Percentiles rank a stretch among this genome's conserved stretches.
These are phyloP conservation scores for Parnassius orleans DNA, from an alignment of 2,888 invertebrate species.

Conservation along the genomic window DNA sequence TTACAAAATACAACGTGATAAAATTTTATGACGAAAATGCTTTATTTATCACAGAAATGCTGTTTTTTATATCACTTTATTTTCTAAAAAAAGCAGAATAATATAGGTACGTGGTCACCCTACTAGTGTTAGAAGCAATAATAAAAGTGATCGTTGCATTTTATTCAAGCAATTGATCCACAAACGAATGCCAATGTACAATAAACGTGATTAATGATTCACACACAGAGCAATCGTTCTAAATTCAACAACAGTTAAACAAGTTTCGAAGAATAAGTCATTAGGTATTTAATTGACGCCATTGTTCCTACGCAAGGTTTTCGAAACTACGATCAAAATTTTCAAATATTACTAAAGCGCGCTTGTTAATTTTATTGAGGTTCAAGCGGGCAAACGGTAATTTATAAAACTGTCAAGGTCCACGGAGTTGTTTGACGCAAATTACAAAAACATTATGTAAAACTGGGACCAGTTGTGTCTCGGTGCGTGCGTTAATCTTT, in stretches of 20 bases:
- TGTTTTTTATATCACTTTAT: no score
- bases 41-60: no score
- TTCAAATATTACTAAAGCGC: neutral
- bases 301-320: slow-evolving; percentile 6
- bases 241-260: slow-evolving; percentile 19
- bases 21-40: no score
- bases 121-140: slow-evolving; percentile 1
- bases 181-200: slow-evolving; percentile 25
- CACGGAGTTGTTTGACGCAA: slow-evolving; percentile 10
- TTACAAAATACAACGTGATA: no score
- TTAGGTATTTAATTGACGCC: slow-evolving; percentile 10
- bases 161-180: slow-evolving; percentile 26
- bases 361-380: slow-evolving; percentile 1
- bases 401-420: slow-evolving; percentile 6
- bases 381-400: neutral
- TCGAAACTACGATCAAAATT: neutral
- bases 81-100: no score
- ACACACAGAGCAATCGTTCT: slow-evolving; percentile 10
- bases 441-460: slow-evolving; percentile 30
- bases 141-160: slow-evolving; percentile 16
- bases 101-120: no score
- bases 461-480: slow-evolving; percentile 30
- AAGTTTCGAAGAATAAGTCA: slow-evolving; percentile 8
- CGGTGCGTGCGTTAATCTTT: slow-evolving; percentile 44
- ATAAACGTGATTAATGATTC: slow-evolving; percentile 25